Evolutionary conservation across 2,888 invertebrate species (phyloP), one percentile per base, ranked within the genome.

Genomic region (Spodoptera picta): DNA sequence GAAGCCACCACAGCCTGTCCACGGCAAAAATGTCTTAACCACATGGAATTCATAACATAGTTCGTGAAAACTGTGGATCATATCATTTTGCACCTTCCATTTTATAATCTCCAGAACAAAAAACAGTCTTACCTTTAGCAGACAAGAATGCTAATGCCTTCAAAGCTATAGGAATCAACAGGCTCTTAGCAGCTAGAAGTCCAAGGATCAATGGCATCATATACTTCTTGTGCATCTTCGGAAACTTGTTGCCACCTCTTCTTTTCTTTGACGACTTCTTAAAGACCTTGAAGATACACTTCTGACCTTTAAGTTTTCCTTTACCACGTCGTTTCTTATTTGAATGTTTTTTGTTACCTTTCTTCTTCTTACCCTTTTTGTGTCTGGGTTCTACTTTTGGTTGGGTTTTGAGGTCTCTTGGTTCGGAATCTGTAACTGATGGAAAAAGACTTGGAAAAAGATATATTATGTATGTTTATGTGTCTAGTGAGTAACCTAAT

Each of bases 131-230:
- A 94, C 94, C 95, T 90, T 94, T 94, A 66, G 96, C 96, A 24
- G 97, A 96, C 53, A 97, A 87, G 46, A 97, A 95, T 1, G 97
- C 96, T 68, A 97, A 87, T 1, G 96, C 95, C 80, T 97, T 97
- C 57, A 97, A 84, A 0, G 96, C 95, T 43, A 97, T 88, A 0
- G 97, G 97, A 52, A 97, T 88, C 9, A 97, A 79, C 2, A 97
- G 87, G 43, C 96, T 94, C 84, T 97, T 97, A 1, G 96, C 95
- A 54, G 96, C 91, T 19, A 97, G 80, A 27, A 96, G 90, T 0
- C 96, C 97, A 23, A 97, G 77, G 19, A 97, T 85, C 67, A 97
- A 55, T 0, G 97, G 96, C 70, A 96, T 85, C 60, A 97, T 84
- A 73, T 95, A 95, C 79, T 95, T 96, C 70, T 94, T 93, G 4